These are phyloP conservation scores for Icerya purchasi DNA, from an alignment of 2,888 invertebrate genomes.

Conservation along the genomic window DNA sequence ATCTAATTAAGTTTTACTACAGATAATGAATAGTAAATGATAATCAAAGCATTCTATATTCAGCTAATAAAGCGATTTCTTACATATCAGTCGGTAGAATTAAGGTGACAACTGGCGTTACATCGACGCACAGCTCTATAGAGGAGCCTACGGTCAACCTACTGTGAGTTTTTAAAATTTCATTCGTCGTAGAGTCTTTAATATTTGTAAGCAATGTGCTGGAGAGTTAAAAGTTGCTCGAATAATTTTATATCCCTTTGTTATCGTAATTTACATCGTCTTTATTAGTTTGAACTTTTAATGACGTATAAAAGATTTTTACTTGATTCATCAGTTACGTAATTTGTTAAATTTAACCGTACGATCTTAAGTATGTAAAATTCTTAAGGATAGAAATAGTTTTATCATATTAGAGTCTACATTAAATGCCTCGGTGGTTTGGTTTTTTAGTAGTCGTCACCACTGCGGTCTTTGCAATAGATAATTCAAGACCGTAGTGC, in stretches of 20 bases:
- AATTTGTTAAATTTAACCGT: neutral
- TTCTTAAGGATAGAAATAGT: neutral
- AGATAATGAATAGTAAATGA: too few species aligned
- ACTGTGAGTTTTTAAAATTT: neutral
- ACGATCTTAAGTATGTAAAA: neutral
- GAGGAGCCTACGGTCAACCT: too few species aligned
- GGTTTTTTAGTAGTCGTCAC: neutral
- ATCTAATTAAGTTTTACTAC: too few species aligned
- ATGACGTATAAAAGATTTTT: neutral
- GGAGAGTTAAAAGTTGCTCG: neutral
- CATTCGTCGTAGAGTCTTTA: neutral
- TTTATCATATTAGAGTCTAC: neutral
- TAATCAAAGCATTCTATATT: too few species aligned
- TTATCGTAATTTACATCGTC: neutral
- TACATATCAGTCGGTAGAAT: too few species aligned
- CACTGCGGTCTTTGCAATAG: neutral
- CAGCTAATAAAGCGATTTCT: too few species aligned
- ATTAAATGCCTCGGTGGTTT: neutral
- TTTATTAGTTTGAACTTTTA: neutral
- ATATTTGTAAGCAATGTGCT: neutral
- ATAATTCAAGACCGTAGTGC: too few species aligned
- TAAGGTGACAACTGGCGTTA: too few species aligned
- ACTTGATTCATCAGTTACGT: neutral
- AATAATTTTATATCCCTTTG: neutral
- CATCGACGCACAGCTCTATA: too few species aligned